These are phyloP conservation scores for Euplexia lucipara DNA, from an alignment of 2,888 invertebrate species.

Conservation along the genomic window DNA sequence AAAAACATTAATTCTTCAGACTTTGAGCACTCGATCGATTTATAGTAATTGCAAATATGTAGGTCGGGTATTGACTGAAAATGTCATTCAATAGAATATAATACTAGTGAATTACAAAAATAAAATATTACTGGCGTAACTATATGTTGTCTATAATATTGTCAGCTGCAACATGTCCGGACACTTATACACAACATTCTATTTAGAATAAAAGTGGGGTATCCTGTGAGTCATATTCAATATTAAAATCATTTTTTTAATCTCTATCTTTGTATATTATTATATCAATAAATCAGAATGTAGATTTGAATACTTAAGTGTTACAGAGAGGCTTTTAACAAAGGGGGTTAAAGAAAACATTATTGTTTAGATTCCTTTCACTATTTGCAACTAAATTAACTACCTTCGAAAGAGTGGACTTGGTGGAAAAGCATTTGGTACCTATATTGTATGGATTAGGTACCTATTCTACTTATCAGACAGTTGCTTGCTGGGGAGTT, in stretches of 20 bases:
- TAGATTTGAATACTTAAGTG: too few species aligned
- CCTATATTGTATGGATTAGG: too few species aligned
- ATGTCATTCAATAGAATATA: constrained; percentile 38
- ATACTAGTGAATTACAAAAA: constrained; percentile 47
- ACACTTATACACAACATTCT: constrained; percentile 45
- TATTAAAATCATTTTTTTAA: constrained; percentile 16
- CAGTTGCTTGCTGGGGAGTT: too few species aligned
- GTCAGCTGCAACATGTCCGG: constrained; percentile 44
- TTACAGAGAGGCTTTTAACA: too few species aligned
- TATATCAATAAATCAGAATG: too few species aligned
- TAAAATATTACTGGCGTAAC: constrained; percentile 35
- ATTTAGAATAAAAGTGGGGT: constrained; percentile 56
- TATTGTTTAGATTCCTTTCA: too few species aligned
- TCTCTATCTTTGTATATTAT: constrained; percentile 6
- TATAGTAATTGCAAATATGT: constrained; percentile 61
- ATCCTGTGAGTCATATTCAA: constrained; percentile 44
- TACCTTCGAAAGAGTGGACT: too few species aligned
- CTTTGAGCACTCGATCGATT: constrained; percentile 50
- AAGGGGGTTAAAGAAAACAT: too few species aligned
- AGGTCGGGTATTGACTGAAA: constrained; percentile 59
- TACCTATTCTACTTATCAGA: too few species aligned
- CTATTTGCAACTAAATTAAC: too few species aligned
- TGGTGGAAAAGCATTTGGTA: too few species aligned
- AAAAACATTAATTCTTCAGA: constrained; percentile 53
- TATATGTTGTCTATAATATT: constrained; percentile 37